These are phyloP conservation scores for Pelagia noctiluca DNA, from an alignment of 30 jellyfish, hydroid and myxozoan species.

Conservation along the genomic window DNA sequence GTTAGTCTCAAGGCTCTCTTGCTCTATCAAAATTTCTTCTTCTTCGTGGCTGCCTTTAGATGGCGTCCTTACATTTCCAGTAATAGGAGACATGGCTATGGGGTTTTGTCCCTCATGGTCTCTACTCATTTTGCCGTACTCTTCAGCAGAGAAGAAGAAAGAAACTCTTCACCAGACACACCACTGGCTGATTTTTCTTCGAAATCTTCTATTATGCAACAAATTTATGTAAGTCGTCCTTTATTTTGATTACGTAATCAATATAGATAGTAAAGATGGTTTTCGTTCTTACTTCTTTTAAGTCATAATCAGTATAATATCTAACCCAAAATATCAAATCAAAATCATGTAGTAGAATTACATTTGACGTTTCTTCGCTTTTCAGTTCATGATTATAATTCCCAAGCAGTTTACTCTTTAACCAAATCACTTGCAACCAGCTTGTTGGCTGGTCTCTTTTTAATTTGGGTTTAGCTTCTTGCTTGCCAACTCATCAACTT, in stretches of 20 bases:
- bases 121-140: background rate
- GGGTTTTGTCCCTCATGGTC: background rate
- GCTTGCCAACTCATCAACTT: background rate
- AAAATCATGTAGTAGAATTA: background rate
- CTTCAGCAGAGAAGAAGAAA: background rate
- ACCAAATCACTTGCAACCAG: background rate
- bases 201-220: background rate
- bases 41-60: slow-evolving; percentile 17
- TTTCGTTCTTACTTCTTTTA: too few relatives aligned
- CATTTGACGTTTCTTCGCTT: background rate
- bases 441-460: background rate
- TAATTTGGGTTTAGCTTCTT: background rate
- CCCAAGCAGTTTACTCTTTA: too few relatives aligned
- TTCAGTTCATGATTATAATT: background rate
- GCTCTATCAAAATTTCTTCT: slow-evolving; percentile 69
- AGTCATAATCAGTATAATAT: background rate
- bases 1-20: slow-evolving; percentile 61
- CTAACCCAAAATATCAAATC: too few relatives aligned
- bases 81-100: background rate
- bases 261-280: background rate
- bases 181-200: background rate
- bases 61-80: background rate
- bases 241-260: background rate
- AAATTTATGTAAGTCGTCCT: background rate
- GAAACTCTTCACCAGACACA: background rate